Conservation (phyloP, 2,888 invertebrate species). For the Ectobius pallidus region DNA sequence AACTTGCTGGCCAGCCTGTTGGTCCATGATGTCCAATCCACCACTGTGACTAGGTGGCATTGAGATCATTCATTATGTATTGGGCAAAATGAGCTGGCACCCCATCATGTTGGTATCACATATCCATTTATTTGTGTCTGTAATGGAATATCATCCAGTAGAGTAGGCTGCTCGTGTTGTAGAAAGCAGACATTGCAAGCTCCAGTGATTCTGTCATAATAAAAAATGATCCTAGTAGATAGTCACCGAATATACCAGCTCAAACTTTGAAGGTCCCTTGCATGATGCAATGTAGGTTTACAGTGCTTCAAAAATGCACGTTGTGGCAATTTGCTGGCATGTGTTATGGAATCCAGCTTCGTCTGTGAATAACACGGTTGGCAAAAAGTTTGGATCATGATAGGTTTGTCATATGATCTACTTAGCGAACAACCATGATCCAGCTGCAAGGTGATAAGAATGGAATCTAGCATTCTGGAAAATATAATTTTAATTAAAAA, state of each 20-base stretch:
- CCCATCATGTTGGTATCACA: background rate
- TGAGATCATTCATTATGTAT: background rate
- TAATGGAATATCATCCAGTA: background rate
- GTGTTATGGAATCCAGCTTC: background rate
- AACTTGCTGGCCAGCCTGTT: background rate
- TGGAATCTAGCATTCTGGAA: too few relatives aligned
- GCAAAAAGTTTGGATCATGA: background rate
- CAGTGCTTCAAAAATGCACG: too few relatives aligned
- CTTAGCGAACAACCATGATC: too few relatives aligned
- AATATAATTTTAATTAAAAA: too few relatives aligned
- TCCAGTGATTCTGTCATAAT: background rate
- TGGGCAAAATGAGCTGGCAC: background rate
- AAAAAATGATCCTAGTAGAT: too few relatives aligned
- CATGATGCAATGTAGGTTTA: background rate
- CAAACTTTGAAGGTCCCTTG: background rate
- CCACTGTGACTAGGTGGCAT: background rate
- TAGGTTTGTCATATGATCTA: too few relatives aligned
- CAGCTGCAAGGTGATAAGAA: too few relatives aligned
- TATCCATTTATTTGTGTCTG: background rate
- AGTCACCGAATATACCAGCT: background rate
- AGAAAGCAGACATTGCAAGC: background rate
- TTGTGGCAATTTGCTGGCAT: background rate
- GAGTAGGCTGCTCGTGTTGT: background rate
- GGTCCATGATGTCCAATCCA: background rate
- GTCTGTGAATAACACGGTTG: background rate